These are phyloP conservation scores for Cataglyphis livida DNA, from an alignment of 2,888 invertebrate genomes.

Conservation along the genomic window DNA sequence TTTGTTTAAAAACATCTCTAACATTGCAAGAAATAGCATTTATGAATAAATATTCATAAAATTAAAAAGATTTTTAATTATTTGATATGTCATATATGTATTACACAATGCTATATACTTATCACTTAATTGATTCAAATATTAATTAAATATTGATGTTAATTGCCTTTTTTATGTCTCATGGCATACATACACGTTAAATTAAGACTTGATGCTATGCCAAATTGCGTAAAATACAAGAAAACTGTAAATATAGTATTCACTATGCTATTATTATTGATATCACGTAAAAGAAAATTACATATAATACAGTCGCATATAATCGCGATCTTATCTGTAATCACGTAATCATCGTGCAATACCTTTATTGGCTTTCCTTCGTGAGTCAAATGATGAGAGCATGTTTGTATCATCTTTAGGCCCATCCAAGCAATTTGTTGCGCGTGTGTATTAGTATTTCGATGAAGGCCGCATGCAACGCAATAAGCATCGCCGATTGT, in stretches of 20 bases:
- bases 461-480: slow-evolving; percentile 97
- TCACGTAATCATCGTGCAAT: slow-evolving; percentile 59
- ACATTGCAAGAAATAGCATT: not conserved
- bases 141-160: not conserved
- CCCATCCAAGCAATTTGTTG: slow-evolving; percentile 99
- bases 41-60: slow-evolving; percentile 7
- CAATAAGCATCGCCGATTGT: slow-evolving; percentile 99
- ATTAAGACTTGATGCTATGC: not conserved
- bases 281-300: slow-evolving; percentile 20
- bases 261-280: not conserved
- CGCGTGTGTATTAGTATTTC: slow-evolving; percentile 94
- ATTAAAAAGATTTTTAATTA: not conserved
- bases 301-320: slow-evolving; percentile 1
- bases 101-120: not conserved
- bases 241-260: slow-evolving; percentile 9
- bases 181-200: not conserved
- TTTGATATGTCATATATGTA: not conserved
- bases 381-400: slow-evolving; percentile 94
- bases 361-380: slow-evolving; percentile 97
- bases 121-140: not conserved
- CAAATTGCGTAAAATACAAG: slow-evolving; percentile 20
- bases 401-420: slow-evolving; percentile 96
- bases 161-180: not conserved
- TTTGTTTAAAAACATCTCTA: not conserved
- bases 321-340: slow-evolving; percentile 37